Evolutionary conservation across 2,888 invertebrate species (phyloP), one percentile per base, ranked within the genome.

Genomic region (Elysia crispata): DNA sequence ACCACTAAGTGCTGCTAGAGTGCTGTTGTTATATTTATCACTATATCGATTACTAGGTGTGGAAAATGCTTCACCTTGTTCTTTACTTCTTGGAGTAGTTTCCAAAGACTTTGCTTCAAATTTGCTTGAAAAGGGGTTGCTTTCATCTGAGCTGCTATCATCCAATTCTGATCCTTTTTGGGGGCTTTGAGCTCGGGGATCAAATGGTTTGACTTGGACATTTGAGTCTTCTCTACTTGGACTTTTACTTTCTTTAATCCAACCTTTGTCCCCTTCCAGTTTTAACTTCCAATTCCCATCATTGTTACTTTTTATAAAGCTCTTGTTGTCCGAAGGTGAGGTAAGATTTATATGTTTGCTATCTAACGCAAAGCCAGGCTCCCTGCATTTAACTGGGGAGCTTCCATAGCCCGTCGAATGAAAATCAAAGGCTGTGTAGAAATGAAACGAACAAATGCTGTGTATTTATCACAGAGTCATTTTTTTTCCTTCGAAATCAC

Each of bases 401-500:
- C 79, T 64, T 60, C 84, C 84, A 28, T 77, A 79, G 23, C 72
- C 77, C 23, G 84, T 84, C 78, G 77, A 66, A 70, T 81, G 82
- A 80, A 84, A 84, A 77, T 82, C 82, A 74, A 83, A 80, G 25
- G 76, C 83, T 83, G 82, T 64, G 54, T 23, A 57, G 54, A 57
- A 70, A 67, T 41, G 41, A 41, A 41, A 41, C 11, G 41, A 41
- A 41, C 41, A 41, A 41, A 41, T 41, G 41, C 41, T 41, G 41
- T 41, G 11, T 41, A 41, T 41, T 41, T 41, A 41, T 41, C 11
- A 41, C 3, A 41, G 11, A 41, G 41, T 41, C 41, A 6, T 6
- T 6, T 41, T 41, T 41, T 41, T 41, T 41, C 41, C 3, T n/a
- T n/a, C n/a, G 11, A 11, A 41, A 41, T 3, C 3, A 41, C 3